These are phyloP conservation scores for Mustelus asterias DNA, from an alignment of 2,113 vertebrate genomes.

Conservation along the genomic window DNA sequence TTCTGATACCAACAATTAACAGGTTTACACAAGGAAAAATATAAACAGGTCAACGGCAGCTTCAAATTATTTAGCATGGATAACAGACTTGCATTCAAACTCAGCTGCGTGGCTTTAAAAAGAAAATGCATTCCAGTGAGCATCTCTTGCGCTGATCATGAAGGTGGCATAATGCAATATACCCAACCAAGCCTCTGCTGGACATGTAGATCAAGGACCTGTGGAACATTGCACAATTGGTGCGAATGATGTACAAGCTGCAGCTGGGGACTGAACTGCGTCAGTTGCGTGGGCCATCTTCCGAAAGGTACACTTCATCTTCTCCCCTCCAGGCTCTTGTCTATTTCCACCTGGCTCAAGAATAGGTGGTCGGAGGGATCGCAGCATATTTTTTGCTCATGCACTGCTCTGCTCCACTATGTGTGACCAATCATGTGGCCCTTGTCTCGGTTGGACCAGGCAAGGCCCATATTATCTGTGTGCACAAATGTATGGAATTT, in stretches of 20 bases:
- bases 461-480: neutral
- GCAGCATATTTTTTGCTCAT: neutral
- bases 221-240: neutral
- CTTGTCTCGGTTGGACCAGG: neutral
- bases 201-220: neutral
- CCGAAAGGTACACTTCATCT: neutral
- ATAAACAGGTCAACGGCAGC: neutral
- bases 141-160: neutral
- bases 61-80: neutral
- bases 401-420: neutral
- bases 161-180: neutral
- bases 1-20: neutral
- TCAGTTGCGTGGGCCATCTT: neutral
- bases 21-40: too few relatives aligned
- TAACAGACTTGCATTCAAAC: neutral
- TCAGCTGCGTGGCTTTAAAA: neutral
- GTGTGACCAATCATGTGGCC: neutral
- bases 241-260: too few relatives aligned
- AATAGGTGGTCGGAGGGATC: neutral
- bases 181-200: too few relatives aligned
- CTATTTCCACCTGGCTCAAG: neutral
- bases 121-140: neutral
- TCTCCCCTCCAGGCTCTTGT: neutral
- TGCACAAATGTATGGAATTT: neutral
- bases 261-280: neutral